Base-by-base conservation (phyloP, 2,888 invertebrate genomes). In the Nowickia ferox region DNA sequence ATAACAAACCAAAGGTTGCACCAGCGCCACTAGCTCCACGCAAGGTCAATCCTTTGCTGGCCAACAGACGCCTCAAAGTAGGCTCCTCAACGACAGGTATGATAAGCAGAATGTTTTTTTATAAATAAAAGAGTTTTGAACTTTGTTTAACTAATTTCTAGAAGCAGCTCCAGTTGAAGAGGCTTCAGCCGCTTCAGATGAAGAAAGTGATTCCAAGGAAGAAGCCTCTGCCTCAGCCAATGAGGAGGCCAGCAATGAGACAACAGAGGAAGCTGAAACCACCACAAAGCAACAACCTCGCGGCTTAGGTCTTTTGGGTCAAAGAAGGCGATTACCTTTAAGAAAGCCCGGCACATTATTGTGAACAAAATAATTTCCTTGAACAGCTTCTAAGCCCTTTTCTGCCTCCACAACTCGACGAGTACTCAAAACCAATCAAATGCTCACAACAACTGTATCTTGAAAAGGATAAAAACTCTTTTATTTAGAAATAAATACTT, bases 271-370 rank as follows among this genome's bases (percentile, higher is more conserved):
- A 40, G 93, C 93, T 1, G 95, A 95, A 75, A 93, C 92, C 72
- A 91, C 94, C 57, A 90, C 94, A 42, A 94, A 95, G 84, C 94
- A 94, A 65, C 94, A 94, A 78, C 94, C 96, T 44, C 94, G 95
- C 84, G 96, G 96, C 0, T 93, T 96, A 51, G 95, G 96, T 53
- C 93, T 96, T 46, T 93, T 96, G 66, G 96, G 96, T 3, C 95
- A 96, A 65, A 93, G 96, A 88, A 94, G 95, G 90, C 95, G 96
- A 91, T 93, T 96, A 89, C 94, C 95, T 42, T 91, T 93, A 53
- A 93, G 95, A 90, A 94, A 94, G 88, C 95, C 94, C 3, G 95
- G 94, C 87, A 94, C 94, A 83, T 92, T 93, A 75, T 89, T 93
- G 82, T 92, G 91, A 90, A 88, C 51, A 77, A 76, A 66, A 30